Conservation (phyloP, 2,888 invertebrate genomes). For the Andrena haemorrhoa region DNA sequence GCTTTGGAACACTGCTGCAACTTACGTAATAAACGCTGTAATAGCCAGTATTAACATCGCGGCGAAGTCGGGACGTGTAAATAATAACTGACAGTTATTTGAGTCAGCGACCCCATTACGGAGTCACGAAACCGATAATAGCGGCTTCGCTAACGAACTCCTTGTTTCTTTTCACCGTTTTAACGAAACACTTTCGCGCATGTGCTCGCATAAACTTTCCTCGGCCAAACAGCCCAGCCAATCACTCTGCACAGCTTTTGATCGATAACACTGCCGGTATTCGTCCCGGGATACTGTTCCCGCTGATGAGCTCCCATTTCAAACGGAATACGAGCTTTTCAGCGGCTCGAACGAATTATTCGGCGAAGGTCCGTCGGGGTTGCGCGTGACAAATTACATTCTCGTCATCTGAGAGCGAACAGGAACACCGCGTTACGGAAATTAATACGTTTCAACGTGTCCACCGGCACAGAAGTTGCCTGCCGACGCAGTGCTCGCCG, state of each 20-base stretch:
- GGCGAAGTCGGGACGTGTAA: neutral
- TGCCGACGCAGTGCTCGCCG: neutral
- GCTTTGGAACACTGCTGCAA: neutral
- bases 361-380: conserved; percentile 19
- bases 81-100: conserved; percentile 1
- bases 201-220: too few species aligned
- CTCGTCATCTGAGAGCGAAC: conserved; percentile 36
- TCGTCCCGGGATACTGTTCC: conserved; percentile 9
- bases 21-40: neutral
- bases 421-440: conserved; percentile 21
- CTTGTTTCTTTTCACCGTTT: too few species aligned
- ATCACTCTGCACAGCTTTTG: neutral
- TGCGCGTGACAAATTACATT: conserved; percentile 45
- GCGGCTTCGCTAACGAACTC: too few species aligned
- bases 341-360: conserved; percentile 37
- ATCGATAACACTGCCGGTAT: conserved; percentile 7
- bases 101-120: neutral
- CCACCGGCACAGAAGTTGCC: neutral
- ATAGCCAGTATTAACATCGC: neutral
- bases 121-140: neutral
- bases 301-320: conserved; percentile 50
- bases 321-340: conserved; percentile 52
- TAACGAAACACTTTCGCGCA: neutral
- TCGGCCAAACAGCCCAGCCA: neutral
- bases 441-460: conserved; percentile 57